A percentile compares a stretch with the other conserved stretches of the same genome.
Evolutionary conservation across 1,140 invertebrate genomes (phyloP).

Genomic region (Andricus grossulariae): DNA sequence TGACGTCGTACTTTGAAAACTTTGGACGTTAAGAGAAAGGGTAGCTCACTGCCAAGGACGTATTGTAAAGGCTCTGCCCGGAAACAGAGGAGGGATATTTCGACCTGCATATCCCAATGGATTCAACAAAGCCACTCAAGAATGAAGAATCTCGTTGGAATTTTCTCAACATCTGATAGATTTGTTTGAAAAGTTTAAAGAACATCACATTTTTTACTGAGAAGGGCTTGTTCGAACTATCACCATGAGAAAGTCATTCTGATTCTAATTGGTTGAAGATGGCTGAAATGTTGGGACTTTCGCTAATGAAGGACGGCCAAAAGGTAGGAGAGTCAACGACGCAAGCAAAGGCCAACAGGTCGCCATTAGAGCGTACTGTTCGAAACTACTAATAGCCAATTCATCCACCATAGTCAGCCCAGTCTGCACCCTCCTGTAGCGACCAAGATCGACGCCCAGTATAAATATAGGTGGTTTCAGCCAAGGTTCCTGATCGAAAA

Average conservation of each 20-base stretch:
- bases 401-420: conserved; percentile 56
- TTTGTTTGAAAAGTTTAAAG: no score
- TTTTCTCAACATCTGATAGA: no score
- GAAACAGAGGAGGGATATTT: conserved; percentile 47
- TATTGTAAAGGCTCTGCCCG: conserved; percentile 70
- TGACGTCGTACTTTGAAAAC: conserved; percentile 74
- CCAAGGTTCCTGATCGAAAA: conserved; percentile 14
- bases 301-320: conserved; percentile 64
- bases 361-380: conserved; percentile 69
- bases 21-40: conserved; percentile 75
- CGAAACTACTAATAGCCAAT: conserved; percentile 69
- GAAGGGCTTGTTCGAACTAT: background rate
- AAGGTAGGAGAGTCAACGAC: conserved; percentile 48
- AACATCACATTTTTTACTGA: background rate
- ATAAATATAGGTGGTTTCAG: conserved; percentile 46
- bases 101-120: background rate
- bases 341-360: conserved; percentile 65
- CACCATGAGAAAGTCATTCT: background rate
- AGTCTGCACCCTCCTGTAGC: conserved; percentile 36
- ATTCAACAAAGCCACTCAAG: background rate
- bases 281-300: conserved; percentile 53
- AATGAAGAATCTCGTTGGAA: no score
- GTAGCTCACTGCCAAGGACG: conserved; percentile 69
- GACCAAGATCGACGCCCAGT: conserved; percentile 50
- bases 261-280: conserved; percentile 14